Evolutionary conservation across 2,888 invertebrate genomes (phyloP).

Genomic region (Philereme vetulata): DNA sequence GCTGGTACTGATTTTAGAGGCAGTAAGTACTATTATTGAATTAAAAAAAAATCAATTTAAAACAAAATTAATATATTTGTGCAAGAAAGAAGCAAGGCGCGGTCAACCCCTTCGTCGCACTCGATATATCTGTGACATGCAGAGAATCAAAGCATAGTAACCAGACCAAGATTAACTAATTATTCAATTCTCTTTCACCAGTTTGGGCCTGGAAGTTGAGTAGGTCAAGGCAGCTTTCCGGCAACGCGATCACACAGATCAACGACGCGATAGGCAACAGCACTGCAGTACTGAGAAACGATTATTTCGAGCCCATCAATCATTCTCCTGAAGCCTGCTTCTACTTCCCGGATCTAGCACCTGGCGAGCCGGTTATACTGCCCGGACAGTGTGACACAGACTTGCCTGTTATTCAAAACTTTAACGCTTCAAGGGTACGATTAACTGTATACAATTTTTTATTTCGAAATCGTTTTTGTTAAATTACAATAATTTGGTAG

Average conservation of each 20-base stretch:
- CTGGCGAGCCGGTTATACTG: slow-evolving; percentile 52
- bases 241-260: slow-evolving; percentile 43
- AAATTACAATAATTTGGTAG: background rate
- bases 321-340: slow-evolving; percentile 60
- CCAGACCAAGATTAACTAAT: no score
- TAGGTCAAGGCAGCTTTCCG: slow-evolving; percentile 47
- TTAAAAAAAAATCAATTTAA: no score
- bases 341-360: slow-evolving; percentile 54
- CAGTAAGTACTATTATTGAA: slow-evolving; percentile 27
- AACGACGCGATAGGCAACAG: slow-evolving; percentile 46
- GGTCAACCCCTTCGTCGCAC: no score
- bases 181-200: slow-evolving; percentile 20
- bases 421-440: slow-evolving; percentile 55
- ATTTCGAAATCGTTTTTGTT: background rate
- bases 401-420: slow-evolving; percentile 56
- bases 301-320: slow-evolving; percentile 50
- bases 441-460: no score
- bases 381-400: slow-evolving; percentile 62
- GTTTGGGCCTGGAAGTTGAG: slow-evolving; percentile 70
- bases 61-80: no score
- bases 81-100: no score
- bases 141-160: no score
- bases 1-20: slow-evolving; percentile 39
- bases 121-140: no score
- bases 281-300: slow-evolving; percentile 51